A percentile compares a stretch with the other conserved stretches of the same genome.
Evolutionary conservation across 2,797 vertebrate genomes (phyloP).

Genomic region (Anniella stebbinsi): DNA sequence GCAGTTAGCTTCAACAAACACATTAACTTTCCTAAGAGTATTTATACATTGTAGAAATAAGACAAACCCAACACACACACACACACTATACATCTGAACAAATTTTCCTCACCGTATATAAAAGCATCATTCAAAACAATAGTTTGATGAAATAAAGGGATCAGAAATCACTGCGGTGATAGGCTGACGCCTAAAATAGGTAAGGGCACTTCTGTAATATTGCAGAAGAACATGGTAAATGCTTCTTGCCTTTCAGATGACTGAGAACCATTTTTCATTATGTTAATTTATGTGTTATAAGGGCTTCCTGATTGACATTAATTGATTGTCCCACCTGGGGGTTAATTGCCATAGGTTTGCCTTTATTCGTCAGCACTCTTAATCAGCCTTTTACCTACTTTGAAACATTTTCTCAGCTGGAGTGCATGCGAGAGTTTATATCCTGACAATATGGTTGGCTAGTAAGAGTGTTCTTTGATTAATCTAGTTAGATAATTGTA

Average conservation of each 20-base stretch:
- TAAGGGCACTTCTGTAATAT: background rate
- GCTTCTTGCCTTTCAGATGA: constrained; percentile 45
- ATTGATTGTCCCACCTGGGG: constrained; percentile 70
- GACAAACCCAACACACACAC: background rate
- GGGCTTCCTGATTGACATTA: constrained; percentile 67
- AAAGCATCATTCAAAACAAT: background rate
- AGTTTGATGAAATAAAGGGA: background rate
- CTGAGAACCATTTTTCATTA: constrained; percentile 60
- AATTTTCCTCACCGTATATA: background rate
- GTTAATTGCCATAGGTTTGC: constrained; percentile 68
- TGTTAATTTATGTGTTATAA: constrained; percentile 62
- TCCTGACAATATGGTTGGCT: constrained; percentile 44
- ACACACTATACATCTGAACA: too few species aligned
- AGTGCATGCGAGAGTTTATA: constrained; percentile 40
- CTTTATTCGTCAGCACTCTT: constrained; percentile 61
- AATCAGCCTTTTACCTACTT: constrained; percentile 62
- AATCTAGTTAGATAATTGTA: background rate
- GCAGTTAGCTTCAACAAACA: constrained; percentile 41
- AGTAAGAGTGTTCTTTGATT: constrained; percentile 41
- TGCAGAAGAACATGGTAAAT: background rate
- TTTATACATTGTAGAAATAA: constrained; percentile 6
- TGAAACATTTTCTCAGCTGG: constrained; percentile 50
- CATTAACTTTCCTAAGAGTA: constrained; percentile 25
- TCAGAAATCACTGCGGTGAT: background rate
- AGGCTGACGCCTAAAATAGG: background rate